Evolutionary conservation across 2,888 invertebrate species (phyloP), one percentile per base, ranked within the genome.

Genomic region (Mamestra brassicae): DNA sequence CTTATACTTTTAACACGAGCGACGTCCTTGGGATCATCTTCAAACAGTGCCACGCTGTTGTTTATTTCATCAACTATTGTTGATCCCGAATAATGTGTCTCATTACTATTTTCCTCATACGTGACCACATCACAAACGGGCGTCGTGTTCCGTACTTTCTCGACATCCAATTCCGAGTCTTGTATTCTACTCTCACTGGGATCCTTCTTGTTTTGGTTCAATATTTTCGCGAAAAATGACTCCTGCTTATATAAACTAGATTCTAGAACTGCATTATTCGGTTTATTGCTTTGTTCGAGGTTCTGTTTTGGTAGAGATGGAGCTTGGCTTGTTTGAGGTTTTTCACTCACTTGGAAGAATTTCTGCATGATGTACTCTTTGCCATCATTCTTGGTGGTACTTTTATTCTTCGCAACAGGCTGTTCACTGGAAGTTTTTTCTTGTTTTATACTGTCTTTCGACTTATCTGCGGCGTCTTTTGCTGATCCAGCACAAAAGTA

Each of bases 401-500:
- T 4, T 68, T 80, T 85, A 60, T 72, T 85, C 50, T 6, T 72
- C 63, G 62, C 42, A 47, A 36, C n/a, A n/a, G 45, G 11, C 6
- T 76, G 78, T n/a, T 84, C 74, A 57, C 6, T 68, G 17, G 4
- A 42, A 34, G 6, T 17, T 10, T 68, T 68, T 47, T 75, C 80
- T 45, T 76, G 78, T 67, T 84, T 84, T n/a, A 11, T 64, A 66
- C 65, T 82, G 65, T 89, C 84, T 50, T 85, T 84, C 36, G 73
- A 52, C 47, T 85, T 82, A 64, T 76, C 87, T 58, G 62, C n/a
- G 11, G 68, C 65, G 50, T 90, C 89, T 88, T 93, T 95, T 71
- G 94, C 93, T 65, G 93, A 63, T 47, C 93, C 93, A 79, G 92
- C 95, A 85, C 94, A 94, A 88, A 98, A 98, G 92, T 97, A 97